These are phyloP conservation scores for Matsumyia berberina DNA, from an alignment of 2,888 invertebrate species.

Conservation along the genomic window DNA sequence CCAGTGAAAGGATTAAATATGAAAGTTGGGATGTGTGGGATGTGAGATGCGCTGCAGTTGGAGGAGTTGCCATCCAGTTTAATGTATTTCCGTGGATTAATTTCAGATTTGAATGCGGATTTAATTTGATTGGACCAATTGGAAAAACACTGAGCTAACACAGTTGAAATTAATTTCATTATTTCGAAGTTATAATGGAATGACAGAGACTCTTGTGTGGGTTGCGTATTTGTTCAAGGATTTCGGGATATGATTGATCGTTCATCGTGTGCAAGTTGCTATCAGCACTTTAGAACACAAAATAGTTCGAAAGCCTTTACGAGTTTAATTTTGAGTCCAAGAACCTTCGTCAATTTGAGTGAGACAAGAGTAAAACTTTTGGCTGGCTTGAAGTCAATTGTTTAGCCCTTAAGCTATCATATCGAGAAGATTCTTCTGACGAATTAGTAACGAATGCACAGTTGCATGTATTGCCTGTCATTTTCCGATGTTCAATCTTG, in stretches of 20 bases:
- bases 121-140: conserved; percentile 29
- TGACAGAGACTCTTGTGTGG: not conserved
- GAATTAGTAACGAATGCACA: too few species aligned
- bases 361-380: too few species aligned
- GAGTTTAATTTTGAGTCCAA: too few species aligned
- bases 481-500: too few species aligned
- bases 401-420: too few species aligned
- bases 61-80: conserved; percentile 20
- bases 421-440: too few species aligned
- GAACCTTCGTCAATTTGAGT: too few species aligned
- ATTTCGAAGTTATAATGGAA: conserved; percentile 14
- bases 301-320: too few species aligned
- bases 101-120: conserved; percentile 46
- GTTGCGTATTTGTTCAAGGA: not conserved
- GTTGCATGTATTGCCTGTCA: too few species aligned
- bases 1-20: conserved; percentile 46
- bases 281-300: too few species aligned
- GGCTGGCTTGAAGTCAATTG: too few species aligned
- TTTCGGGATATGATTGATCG: not conserved
- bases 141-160: conserved; percentile 4
- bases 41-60: conserved; percentile 3
- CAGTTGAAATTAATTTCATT: conserved; percentile 7
- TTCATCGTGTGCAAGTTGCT: too few species aligned
- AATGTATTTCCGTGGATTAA: conserved; percentile 49
- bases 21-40: not conserved